Percentiles rank a stretch among this genome's conserved stretches.
Conservation (phyloP, 1,140 invertebrate genomes). For the Macrocentrus cingulum region DNA sequence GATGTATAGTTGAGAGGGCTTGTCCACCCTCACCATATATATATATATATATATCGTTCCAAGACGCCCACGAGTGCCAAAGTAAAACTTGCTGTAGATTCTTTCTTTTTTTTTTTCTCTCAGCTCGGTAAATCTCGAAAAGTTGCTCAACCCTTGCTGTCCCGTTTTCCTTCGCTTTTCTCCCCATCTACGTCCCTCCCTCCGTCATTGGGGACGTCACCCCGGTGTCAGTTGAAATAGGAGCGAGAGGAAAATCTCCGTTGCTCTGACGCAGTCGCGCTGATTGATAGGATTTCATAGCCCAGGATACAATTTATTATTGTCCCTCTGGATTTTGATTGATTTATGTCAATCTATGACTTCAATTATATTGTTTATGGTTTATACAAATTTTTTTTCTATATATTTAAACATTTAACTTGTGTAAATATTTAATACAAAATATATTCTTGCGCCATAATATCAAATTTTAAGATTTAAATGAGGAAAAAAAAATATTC, state of each 20-base stretch:
- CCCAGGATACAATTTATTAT: slow-evolving; percentile 17
- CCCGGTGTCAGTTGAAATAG: neutral
- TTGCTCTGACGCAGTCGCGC: slow-evolving; percentile 1
- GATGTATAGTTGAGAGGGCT: neutral
- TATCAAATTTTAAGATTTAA: no score
- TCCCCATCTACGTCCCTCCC: neutral
- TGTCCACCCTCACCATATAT: no score
- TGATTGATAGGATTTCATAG: slow-evolving; percentile 27
- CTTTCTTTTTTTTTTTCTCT: neutral
- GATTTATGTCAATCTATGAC: slow-evolving; percentile 24
- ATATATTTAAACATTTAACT: no score
- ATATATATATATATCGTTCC: no score
- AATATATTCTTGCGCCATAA: no score
- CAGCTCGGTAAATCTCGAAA: slow-evolving; percentile 1
- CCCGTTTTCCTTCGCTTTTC: neutral
- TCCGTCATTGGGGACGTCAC: neutral
- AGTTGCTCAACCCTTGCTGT: neutral
- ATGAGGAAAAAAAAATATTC: no score
- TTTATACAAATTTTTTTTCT: neutral
- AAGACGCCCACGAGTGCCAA: no score
- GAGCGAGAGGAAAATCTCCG: slow-evolving; percentile 4
- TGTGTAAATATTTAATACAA: no score
- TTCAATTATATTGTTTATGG: no score
- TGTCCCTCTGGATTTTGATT: slow-evolving; percentile 23
- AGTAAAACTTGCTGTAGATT: neutral